A percentile compares a stretch with the other conserved stretches of the same genome.
phyloP scores from a whole-genome alignment of 2,113 vertebrate species.

The Saccopteryx bilineata region DNA sequence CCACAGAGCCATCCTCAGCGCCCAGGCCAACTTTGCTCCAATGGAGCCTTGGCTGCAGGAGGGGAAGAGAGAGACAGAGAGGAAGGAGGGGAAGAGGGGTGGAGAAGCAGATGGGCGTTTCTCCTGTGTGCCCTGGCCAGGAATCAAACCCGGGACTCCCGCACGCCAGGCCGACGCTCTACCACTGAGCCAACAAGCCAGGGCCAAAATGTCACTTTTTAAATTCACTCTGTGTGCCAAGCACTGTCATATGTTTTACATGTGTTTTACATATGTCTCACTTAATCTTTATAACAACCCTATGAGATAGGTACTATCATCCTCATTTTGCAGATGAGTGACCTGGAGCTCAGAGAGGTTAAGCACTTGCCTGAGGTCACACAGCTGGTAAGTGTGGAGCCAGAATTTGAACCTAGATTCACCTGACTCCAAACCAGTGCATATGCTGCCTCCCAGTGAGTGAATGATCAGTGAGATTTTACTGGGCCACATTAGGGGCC shows the following conservation, averaged over 20 bases:
- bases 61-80: too few relatives aligned
- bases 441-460: neutral
- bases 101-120: too few relatives aligned
- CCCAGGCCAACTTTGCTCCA: too few relatives aligned
- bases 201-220: too few relatives aligned
- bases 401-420: constrained; percentile 54
- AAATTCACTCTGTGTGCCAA: constrained; percentile 9
- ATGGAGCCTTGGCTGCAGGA: too few relatives aligned
- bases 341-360: constrained; percentile 69
- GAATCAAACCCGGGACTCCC: too few relatives aligned
- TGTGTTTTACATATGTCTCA: neutral
- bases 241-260: neutral
- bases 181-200: too few relatives aligned
- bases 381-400: constrained; percentile 58
- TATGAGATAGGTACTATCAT: constrained; percentile 25
- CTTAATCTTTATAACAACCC: constrained; percentile 23
- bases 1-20: too few relatives aligned
- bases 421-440: constrained; percentile 7
- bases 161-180: too few relatives aligned
- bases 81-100: too few relatives aligned
- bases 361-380: constrained; percentile 57
- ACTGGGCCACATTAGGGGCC: neutral
- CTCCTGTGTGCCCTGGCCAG: too few relatives aligned
- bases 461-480: constrained; percentile 43
- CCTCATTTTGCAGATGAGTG: constrained; percentile 68